Conservation (phyloP, 2,888 invertebrate genomes). For the Chamaedrilus cognettii region DNA sequence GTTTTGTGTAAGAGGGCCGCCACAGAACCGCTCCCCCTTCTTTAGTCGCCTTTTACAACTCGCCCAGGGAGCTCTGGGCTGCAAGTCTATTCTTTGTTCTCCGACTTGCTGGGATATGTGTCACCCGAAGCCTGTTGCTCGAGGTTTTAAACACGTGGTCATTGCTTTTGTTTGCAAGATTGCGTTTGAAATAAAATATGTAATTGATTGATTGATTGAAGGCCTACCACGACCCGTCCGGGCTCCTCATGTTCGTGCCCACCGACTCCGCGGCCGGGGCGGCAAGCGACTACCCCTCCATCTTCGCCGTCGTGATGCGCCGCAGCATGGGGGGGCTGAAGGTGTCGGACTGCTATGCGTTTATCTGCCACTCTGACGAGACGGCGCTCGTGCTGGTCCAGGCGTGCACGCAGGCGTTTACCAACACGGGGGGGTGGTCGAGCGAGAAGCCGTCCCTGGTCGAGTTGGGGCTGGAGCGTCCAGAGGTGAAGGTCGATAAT, state of each 20-base stretch:
- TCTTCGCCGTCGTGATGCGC: conserved; percentile 19
- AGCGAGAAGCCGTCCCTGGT: conserved; percentile 8
- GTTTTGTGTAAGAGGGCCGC: too few species aligned
- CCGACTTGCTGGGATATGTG: too few species aligned
- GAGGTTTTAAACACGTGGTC: too few species aligned
- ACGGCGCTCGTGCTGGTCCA: conserved; percentile 14
- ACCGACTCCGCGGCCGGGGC: conserved; percentile 2
- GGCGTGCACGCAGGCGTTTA: conserved; percentile 11
- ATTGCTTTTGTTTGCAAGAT: too few species aligned
- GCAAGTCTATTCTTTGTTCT: too few species aligned
- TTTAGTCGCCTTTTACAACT: too few species aligned
- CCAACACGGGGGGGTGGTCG: conserved; percentile 21
- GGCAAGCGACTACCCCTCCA: conserved; percentile 11
- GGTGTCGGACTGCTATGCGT: conserved; percentile 21
- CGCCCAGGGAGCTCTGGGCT: too few species aligned
- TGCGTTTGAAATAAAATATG: too few species aligned
- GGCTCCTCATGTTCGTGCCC: conserved; percentile 10
- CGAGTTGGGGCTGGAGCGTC: background rate
- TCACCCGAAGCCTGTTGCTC: too few species aligned
- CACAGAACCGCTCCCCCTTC: too few species aligned
- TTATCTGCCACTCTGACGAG: conserved; percentile 18
- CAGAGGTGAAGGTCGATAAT: background rate
- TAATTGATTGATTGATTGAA: too few species aligned
- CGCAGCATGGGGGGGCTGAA: conserved; percentile 15
- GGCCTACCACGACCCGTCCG: conserved; percentile 2